Conservation (phyloP, 2,113 vertebrate genomes). For the Dipodomys spectabilis region DNA sequence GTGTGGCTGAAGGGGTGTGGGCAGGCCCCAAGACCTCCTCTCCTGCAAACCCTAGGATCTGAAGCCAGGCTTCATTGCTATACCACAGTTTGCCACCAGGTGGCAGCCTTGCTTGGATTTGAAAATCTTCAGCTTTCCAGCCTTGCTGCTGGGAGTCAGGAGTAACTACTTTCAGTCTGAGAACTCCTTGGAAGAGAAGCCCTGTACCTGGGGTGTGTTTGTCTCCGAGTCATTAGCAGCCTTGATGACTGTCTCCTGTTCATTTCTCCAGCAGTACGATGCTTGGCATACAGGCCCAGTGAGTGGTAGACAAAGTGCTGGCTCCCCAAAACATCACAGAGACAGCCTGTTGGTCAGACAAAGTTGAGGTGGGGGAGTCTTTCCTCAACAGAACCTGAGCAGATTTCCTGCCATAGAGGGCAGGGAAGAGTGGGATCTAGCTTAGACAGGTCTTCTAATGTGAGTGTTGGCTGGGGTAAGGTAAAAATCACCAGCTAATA, state of each 20-base stretch:
- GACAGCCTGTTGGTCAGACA: not conserved
- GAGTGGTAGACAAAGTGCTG: not conserved
- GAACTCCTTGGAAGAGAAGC: not conserved
- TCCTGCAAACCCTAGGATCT: not conserved
- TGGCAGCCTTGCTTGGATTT: not conserved
- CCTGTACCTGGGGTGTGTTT: not conserved
- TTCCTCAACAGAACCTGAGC: not conserved
- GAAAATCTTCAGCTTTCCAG: not conserved
- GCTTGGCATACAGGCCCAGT: not conserved
- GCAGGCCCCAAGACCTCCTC: too few species aligned
- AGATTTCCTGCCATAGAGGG: not conserved
- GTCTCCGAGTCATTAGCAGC: not conserved
- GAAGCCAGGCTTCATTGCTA: not conserved
- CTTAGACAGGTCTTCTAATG: not conserved
- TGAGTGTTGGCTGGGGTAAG: not conserved
- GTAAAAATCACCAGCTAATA: not conserved
- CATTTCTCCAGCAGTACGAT: not conserved
- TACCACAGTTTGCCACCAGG: constrained; percentile 26
- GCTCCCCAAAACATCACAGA: not conserved
- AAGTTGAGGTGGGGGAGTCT: not conserved
- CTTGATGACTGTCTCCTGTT: not conserved
- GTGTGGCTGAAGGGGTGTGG: not conserved
- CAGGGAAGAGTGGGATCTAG: not conserved
- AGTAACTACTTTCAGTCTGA: not conserved
- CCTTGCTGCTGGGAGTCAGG: not conserved